Conservation (phyloP, 2,888 invertebrate genomes). For the Liopterus haemorrhoidalis region DNA sequence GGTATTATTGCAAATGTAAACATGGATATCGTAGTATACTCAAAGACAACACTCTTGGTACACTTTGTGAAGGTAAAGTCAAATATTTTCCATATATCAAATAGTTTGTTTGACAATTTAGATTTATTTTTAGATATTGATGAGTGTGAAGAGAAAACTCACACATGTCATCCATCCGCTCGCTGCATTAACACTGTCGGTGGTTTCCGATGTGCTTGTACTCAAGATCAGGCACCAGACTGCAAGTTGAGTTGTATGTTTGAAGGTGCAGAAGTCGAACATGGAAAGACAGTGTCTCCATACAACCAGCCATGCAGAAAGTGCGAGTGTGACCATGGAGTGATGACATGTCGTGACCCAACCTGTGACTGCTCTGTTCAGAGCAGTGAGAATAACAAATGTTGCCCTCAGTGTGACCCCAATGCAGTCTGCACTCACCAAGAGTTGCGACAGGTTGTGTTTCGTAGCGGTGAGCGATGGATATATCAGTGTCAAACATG, state of each 20-base stretch:
- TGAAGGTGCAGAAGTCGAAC: slow-evolving; percentile 57
- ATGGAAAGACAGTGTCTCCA: slow-evolving; percentile 52
- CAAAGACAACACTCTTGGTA: slow-evolving; percentile 52
- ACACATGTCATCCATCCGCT: slow-evolving; percentile 75
- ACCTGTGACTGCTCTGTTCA: slow-evolving; percentile 60
- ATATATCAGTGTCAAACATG: slow-evolving; percentile 88
- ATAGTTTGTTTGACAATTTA: too few species aligned
- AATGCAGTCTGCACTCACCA: slow-evolving; percentile 71
- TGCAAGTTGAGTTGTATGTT: slow-evolving; percentile 72
- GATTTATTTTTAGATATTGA: slow-evolving; percentile 62
- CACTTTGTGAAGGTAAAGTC: slow-evolving; percentile 55
- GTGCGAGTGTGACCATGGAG: slow-evolving; percentile 54
- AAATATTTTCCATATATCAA: too few species aligned
- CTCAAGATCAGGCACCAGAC: slow-evolving; percentile 46
- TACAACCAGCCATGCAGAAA: slow-evolving; percentile 47
- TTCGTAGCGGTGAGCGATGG: slow-evolving; percentile 81
- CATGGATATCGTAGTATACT: slow-evolving; percentile 64
- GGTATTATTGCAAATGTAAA: slow-evolving; percentile 82
- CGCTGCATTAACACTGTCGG: slow-evolving; percentile 76
- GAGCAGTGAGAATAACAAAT: slow-evolving; percentile 53
- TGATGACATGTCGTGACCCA: slow-evolving; percentile 62
- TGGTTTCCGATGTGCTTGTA: slow-evolving; percentile 71
- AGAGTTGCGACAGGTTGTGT: slow-evolving; percentile 67
- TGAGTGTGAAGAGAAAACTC: slow-evolving; percentile 69
- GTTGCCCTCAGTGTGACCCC: slow-evolving; percentile 78